Conservation (phyloP, 2,113 vertebrate genomes). For the Cyanoramphus novaezelandiae region DNA sequence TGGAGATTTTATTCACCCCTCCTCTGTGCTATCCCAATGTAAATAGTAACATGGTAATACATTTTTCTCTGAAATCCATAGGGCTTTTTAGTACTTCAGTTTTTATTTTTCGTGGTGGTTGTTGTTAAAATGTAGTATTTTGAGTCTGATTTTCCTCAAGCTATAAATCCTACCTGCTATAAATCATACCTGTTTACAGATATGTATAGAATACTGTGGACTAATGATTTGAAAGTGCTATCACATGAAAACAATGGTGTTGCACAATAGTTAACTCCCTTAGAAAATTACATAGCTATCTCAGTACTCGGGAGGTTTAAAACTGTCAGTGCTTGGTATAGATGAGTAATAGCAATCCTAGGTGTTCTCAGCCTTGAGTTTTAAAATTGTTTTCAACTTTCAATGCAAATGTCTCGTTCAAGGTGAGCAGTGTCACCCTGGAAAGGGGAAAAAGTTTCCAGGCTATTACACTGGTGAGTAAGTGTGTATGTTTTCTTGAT, state of each 20-base stretch:
- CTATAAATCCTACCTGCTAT: not conserved
- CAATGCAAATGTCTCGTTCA: slow-evolving; percentile 70
- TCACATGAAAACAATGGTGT: slow-evolving; percentile 46
- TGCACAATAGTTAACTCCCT: slow-evolving; percentile 37
- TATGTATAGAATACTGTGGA: not conserved
- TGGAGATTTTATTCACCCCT: not conserved
- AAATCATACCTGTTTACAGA: slow-evolving; percentile 57
- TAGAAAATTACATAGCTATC: slow-evolving; percentile 69
- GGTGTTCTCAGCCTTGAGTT: slow-evolving; percentile 68
- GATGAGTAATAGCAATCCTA: slow-evolving; percentile 67
- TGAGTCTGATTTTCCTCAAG: not conserved
- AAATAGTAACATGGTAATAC: not conserved
- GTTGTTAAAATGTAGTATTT: slow-evolving; percentile 27
- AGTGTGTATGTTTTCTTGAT: slow-evolving; percentile 30
- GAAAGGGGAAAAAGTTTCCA: slow-evolving; percentile 63
- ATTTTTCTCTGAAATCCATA: not conserved
- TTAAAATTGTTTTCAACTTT: slow-evolving; percentile 70
- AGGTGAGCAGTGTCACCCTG: slow-evolving; percentile 64
- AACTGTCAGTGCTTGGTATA: slow-evolving; percentile 61
- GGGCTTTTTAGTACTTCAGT: not conserved
- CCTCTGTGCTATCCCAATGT: not conserved
- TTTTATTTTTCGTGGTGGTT: not conserved
- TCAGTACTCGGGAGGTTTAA: slow-evolving; percentile 55
- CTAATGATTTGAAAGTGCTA: slow-evolving; percentile 48
- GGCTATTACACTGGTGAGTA: slow-evolving; percentile 64